Percentiles rank a stretch among this genome's conserved stretches.
phyloP scores from a whole-genome alignment of 2,797 vertebrate species.

The Alosa sapidissima region DNA sequence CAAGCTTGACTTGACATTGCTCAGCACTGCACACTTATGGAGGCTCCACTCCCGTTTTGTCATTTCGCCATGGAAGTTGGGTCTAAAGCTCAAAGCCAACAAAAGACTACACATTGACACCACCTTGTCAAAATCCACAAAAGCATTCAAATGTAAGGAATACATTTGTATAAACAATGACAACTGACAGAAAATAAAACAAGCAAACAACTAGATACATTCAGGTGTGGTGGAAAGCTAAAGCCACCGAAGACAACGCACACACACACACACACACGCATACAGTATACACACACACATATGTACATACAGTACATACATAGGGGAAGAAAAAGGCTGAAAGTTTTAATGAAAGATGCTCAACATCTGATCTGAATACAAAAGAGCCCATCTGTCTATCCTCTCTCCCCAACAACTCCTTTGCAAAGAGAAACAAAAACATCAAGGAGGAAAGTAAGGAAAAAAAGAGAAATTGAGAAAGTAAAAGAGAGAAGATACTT shows the following conservation, averaged over 20 bases:
- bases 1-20: neutral
- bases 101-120: neutral
- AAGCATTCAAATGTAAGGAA: neutral
- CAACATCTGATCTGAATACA: constrained; percentile 32
- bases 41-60: neutral
- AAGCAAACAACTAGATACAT: neutral
- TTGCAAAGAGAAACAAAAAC: neutral
- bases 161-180: neutral
- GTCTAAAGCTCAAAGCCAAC: neutral
- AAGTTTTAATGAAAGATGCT: constrained; percentile 45
- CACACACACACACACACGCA: neutral
- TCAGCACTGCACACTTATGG: neutral
- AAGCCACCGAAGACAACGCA: neutral
- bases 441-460: neutral
- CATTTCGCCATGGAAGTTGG: neutral
- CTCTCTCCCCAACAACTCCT: neutral
- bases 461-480: neutral
- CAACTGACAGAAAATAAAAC: neutral
- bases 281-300: neutral
- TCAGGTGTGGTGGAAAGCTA: neutral
- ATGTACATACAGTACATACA: neutral
- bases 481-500: neutral
- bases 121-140: neutral
- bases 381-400: neutral
- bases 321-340: constrained; percentile 41